Evolutionary conservation across 64 coral and sea anemone genomes (phyloP), one percentile per base, ranked within the genome.

Genomic region (Dendrophyllia cribrosa): DNA sequence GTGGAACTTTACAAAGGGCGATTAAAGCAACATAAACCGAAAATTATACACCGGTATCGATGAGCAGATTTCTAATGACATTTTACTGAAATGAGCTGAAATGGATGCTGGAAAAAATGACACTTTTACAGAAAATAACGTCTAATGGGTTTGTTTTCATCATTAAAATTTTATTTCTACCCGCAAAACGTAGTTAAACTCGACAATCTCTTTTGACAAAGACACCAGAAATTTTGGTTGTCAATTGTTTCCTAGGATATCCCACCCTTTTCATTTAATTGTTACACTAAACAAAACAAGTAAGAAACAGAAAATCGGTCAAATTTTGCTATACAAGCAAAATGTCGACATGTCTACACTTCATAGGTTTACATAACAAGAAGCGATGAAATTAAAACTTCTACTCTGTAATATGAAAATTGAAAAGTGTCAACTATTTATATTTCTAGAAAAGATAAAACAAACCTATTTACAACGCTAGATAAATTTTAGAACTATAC

Each of bases 91-190:
- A 1, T 2, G 34, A n/a, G 34, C 2, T 34, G 2, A 34, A 34
- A 34, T 34, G 34, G 34, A 34, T 34, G 34, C 34, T 34, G 2
- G 34, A 34, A 34, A 34, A 0, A 1, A 7, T 56, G 53, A 56
- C 53, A 56, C 12, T 56, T 56, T 13, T 64, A 13, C 5, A 64
- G 61, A 8, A 20, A 19, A 17, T 19, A 13, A 14, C 5, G 14
- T 19, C 19, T 19, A 11, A 64, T 19, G 5, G 61, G 9, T 75
- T 75, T 75, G 44, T 75, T 84, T 84, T 84, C 1, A 3, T 68
- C 62, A 84, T 84, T 84, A 84, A 68, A 48, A 19, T 68, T 68
- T 84, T 84, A 84, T 68, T 84, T 49, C 62, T 51, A 84, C 80
- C 62, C n/a, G 60, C 62, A 68, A 84, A 51, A 67, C 17, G 45